Base-by-base conservation (phyloP, 2,797 vertebrate species). In the Sebastes matsubarae region DNA sequence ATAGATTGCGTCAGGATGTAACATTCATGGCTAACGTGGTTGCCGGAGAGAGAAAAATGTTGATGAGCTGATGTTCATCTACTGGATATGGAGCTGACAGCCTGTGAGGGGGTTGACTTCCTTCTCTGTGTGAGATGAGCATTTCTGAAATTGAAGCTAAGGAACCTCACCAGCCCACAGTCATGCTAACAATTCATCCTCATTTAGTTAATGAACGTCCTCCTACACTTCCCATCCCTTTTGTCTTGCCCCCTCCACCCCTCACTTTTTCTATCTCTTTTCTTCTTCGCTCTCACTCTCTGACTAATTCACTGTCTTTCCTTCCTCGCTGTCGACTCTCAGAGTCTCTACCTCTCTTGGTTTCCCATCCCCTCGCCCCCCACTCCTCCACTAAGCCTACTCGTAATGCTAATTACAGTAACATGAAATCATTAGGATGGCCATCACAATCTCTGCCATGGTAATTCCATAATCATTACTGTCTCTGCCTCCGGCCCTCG, bases 171-270 rank as follows among this genome's bases (percentile, higher is more conserved):
- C 88, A 93, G 82, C 81, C 89, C 81, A 88, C 89, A 91, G 89
- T 87, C 89, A 87, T 85, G 87, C 83, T 69, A 91, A 89, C 90
- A 85, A 92, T 92, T 90, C 88, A 86, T 92, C 91, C 89, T 93
- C 93, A 91, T 93, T 94, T 90, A 91, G 79, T 82, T 92, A 93
- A 94, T 94, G 93, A 93, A 92, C 87, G 88, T 92, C 83, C 81
- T 91, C 92, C 90, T 73, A 80, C 91, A 83, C 89, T 83, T 79
- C 85, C 69, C 70, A 61, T 88, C 71, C 38, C 80, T 76, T 89
- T 86, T 87, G 75, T 84, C 85, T 72, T 58, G 38, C 73, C 65
- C 29, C 61, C 54, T 50, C 84, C 69, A 54, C 72, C 16, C 52
- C 18, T 52, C 80, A 55, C 77, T 81, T 65, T 79, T 83, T 77